Evolutionary conservation across 1,140 invertebrate genomes (phyloP), one percentile per base, ranked within the genome.

Genomic region (Chelonus insularis): DNA sequence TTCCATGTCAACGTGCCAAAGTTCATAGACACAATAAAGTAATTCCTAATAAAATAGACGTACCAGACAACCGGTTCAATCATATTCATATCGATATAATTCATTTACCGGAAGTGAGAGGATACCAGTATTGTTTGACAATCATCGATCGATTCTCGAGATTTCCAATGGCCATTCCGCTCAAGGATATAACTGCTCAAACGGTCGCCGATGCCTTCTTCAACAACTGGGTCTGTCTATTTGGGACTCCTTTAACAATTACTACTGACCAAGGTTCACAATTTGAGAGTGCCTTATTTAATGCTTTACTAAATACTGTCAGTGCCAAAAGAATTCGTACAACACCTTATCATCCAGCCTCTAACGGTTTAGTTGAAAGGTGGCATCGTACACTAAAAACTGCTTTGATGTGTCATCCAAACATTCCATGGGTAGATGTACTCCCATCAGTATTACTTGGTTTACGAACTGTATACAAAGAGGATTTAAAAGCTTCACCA

Each of bases 341-440:
- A 1, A 67, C 72, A 1, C 41, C 69, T 4, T 76, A 71, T 50
- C 68, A 75, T 48, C 74, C 70, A 5, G 60, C 66, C 12, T 11
- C 63, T 0, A 79, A 79, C 39, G 75, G 72, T 0, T 11, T 72
- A n/a, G 57, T 77, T 8, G 75, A 78, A 48, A 37, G 73, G 0
- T 64, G 52, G 0, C 76, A 79, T 56, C 18, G 70, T 2, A 58
- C 52, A 0, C 52, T 81, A 3, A 80, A 79, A 57, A 41, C 68
- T 2, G 55, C 68, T 18, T 11, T 68, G 9, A 70, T 54, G 51
- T 65, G 58, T 20, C 23, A 39, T 36, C 5, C 34, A 0, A 20
- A 37, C 12, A n/a, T 11, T 8, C 23, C 43, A 9, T 72, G 60
- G 63, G 56, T 50, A 4, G 54, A 56, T 1, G 1, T 36, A 1